Conservation (phyloP, 2,113 vertebrate genomes). For the Haplochromis burtoni region DNA sequence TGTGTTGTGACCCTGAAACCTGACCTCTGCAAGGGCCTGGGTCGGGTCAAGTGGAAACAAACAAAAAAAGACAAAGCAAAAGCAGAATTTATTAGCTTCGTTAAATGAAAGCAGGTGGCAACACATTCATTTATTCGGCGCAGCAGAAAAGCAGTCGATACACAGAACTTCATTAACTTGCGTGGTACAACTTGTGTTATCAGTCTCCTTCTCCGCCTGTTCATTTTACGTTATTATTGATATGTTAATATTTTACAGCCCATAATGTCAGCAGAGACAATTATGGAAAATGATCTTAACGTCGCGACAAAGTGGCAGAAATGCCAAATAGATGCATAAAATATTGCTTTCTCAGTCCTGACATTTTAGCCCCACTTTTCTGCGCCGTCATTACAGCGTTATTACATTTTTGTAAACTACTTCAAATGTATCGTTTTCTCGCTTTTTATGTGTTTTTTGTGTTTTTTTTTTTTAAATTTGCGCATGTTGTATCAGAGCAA, state of each 20-base stretch:
- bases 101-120: conserved; percentile 15
- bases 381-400: background rate
- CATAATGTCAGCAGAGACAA: background rate
- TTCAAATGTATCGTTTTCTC: background rate
- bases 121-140: background rate
- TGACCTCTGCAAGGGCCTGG: background rate
- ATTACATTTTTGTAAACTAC: background rate
- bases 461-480: rapidly evolving
- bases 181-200: background rate
- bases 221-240: background rate
- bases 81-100: background rate
- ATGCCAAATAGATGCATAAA: background rate
- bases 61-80: background rate
- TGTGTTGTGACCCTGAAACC: background rate
- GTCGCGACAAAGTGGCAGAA: background rate
- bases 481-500: background rate
- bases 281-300: background rate
- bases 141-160: background rate
- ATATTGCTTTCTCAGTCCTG: background rate
- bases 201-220: background rate
- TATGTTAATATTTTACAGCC: conserved; percentile 12
- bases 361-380: background rate
- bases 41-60: background rate
- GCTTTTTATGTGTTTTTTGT: background rate
- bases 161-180: conserved; percentile 20